Evolutionary conservation across 2,888 invertebrate genomes (phyloP), one percentile per base, ranked within the genome.

Genomic region (Sinohyriopsis cumingii): DNA sequence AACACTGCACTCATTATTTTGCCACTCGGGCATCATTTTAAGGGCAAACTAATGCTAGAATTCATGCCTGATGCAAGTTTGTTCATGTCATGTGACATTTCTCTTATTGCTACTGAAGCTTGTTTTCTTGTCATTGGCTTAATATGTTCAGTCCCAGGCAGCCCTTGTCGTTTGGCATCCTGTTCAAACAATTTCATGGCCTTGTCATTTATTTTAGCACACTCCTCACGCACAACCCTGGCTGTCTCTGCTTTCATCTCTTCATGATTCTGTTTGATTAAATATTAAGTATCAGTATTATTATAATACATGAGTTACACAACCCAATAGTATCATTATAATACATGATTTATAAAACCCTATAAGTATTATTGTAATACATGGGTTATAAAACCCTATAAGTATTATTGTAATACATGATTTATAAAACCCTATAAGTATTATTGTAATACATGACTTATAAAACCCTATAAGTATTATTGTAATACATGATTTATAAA

Each of bases 161-260:
- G 9, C 5, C 75, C 76, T 33, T 61, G 65, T 25, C 71, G 28
- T 57, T 70, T 76, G 33, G 79, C 76, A 59, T 80, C 74, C 20
- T 74, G 73, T 25, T 72, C 75, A 55, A 78, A 28, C 20, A 77
- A 64, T 7, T 57, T 60, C 45, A 70, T 67, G n/a, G 76, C 76
- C 59, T 72, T 74, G 18, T 65, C 54, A 64, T 81, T 71, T 33
- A 78, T 72, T 28, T 74, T 74, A 18, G 45, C n/a, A 55, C 76
- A 75, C 57, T 78, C 75, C 28, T 79, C 79, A 22, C 68, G 71
- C n/a, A 63, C 66, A 66, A 76, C 73, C 53, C 65, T 67, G 22
- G 77, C 71, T 65, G 77, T 57, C 33, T 67, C 67, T 5, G 77
- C 65, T 66, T 71, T 75, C 19, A 69, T 71, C 12, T 71, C 67